A percentile compares a stretch with the other conserved stretches of the same genome.
Conservation (phyloP, 1,140 invertebrate species). For the Ditylenchus dipsaci region DNA sequence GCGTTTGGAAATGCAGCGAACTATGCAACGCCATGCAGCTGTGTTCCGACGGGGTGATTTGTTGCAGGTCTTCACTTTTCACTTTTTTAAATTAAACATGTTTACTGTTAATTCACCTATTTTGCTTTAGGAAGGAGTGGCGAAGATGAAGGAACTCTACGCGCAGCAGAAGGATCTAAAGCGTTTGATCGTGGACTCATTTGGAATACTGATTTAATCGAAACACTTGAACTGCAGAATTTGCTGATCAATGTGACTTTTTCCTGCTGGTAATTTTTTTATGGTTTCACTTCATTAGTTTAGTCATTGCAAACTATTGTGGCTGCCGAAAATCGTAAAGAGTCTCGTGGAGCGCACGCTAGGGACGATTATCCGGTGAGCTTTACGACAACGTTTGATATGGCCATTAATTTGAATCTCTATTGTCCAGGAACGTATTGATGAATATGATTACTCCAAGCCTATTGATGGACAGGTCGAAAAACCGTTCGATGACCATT, state of each 20-base stretch:
- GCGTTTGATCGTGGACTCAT: slow-evolving; percentile 68
- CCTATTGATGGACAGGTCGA: slow-evolving; percentile 75
- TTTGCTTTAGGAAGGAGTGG: slow-evolving; percentile 58
- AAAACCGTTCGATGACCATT: slow-evolving; percentile 76
- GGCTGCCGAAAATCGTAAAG: slow-evolving; percentile 85
- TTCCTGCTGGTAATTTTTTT: too few relatives aligned
- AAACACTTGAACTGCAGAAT: slow-evolving; percentile 94
- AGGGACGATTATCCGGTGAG: slow-evolving; percentile 82
- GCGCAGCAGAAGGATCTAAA: slow-evolving; percentile 57
- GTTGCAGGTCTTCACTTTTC: slow-evolving; percentile 38
- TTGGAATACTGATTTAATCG: slow-evolving; percentile 95
- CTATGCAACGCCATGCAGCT: slow-evolving; percentile 93
- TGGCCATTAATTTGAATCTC: background rate
- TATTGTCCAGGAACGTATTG: slow-evolving; percentile 67
- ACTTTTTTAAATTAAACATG: background rate
- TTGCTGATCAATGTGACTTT: slow-evolving; percentile 85
- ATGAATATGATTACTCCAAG: slow-evolving; percentile 90
- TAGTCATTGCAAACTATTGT: slow-evolving; percentile 85
- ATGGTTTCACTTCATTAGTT: too few relatives aligned
- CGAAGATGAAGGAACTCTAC: slow-evolving; percentile 58
- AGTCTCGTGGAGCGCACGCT: slow-evolving; percentile 93
- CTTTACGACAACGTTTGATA: background rate
- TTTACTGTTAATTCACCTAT: too few relatives aligned
- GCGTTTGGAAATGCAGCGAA: slow-evolving; percentile 88
- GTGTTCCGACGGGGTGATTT: slow-evolving; percentile 88